Evolutionary conservation across 2,797 vertebrate genomes (phyloP).

Genomic region (Sardinella longiceps): DNA sequence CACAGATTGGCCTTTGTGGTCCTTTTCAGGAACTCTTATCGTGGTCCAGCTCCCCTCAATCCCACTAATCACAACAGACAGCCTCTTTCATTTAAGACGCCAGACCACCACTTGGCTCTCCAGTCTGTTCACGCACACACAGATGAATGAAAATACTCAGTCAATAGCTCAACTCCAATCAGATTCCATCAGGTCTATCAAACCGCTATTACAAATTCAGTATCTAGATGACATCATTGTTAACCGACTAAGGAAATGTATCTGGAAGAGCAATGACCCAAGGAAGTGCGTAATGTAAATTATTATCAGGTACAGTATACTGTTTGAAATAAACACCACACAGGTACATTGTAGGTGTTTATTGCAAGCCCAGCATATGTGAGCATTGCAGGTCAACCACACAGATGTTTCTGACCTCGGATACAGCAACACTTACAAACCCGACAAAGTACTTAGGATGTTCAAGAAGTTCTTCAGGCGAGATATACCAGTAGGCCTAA

Average conservation of each 20-base stretch:
- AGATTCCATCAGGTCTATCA: background rate
- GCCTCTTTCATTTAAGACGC: slow-evolving; percentile 20
- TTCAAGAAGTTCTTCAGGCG: background rate
- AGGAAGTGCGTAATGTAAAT: background rate
- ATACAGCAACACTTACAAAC: background rate
- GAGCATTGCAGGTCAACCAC: background rate
- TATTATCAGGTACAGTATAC: background rate
- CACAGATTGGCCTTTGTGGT: slow-evolving; percentile 33
- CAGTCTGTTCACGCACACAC: slow-evolving; percentile 23
- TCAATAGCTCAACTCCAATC: background rate
- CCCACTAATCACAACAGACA: slow-evolving; percentile 28
- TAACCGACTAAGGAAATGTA: background rate
- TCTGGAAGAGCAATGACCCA: background rate
- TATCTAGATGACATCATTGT: background rate
- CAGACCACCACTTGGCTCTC: slow-evolving; percentile 26
- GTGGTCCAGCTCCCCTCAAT: slow-evolving; percentile 11
- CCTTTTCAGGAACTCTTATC: slow-evolving; percentile 37
- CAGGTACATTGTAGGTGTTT: too few species aligned
- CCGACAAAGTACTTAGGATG: background rate
- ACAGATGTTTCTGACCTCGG: background rate
- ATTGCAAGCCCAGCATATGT: background rate
- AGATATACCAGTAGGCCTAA: background rate
- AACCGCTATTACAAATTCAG: background rate
- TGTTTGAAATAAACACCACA: background rate
- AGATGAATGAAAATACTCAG: slow-evolving; percentile 19